Conservation (phyloP, 1,140 invertebrate genomes). For the Prorops nasuta region DNA sequence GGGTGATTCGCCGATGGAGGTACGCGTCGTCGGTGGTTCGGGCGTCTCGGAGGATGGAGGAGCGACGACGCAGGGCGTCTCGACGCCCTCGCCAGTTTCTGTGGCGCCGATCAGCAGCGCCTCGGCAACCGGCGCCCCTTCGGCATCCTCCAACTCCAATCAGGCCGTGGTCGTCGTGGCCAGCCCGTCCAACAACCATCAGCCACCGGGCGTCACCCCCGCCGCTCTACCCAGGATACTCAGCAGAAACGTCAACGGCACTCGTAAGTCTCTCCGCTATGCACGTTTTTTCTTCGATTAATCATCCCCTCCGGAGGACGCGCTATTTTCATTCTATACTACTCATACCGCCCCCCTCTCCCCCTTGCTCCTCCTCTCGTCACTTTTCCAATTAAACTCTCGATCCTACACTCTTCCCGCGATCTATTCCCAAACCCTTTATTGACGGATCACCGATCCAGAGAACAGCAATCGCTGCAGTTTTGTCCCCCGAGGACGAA, state of each 20-base stretch:
- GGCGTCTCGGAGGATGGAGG: conserved; percentile 15
- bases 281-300: too few species aligned
- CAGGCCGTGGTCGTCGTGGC: conserved; percentile 35
- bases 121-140: conserved; percentile 8
- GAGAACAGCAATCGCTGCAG: too few species aligned
- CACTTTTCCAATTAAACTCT: too few species aligned
- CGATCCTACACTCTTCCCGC: too few species aligned
- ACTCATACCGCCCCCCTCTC: too few species aligned
- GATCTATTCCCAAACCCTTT: too few species aligned
- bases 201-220: conserved; percentile 21
- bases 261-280: conserved; percentile 54
- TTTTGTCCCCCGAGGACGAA: too few species aligned
- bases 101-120: conserved; percentile 17
- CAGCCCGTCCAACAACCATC: conserved; percentile 29
- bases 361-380: too few species aligned
- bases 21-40: conserved; percentile 15
- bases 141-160: conserved; percentile 8
- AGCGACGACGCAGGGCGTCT: conserved; percentile 34
- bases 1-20: conserved; percentile 16
- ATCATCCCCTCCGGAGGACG: too few species aligned
- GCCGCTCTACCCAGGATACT: conserved; percentile 48
- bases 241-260: conserved; percentile 57
- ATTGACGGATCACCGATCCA: too few species aligned
- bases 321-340: too few species aligned
- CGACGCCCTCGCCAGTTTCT: conserved; percentile 44